Base-by-base conservation (phyloP, 2,888 invertebrate species). In the Rhingia rostrata region DNA sequence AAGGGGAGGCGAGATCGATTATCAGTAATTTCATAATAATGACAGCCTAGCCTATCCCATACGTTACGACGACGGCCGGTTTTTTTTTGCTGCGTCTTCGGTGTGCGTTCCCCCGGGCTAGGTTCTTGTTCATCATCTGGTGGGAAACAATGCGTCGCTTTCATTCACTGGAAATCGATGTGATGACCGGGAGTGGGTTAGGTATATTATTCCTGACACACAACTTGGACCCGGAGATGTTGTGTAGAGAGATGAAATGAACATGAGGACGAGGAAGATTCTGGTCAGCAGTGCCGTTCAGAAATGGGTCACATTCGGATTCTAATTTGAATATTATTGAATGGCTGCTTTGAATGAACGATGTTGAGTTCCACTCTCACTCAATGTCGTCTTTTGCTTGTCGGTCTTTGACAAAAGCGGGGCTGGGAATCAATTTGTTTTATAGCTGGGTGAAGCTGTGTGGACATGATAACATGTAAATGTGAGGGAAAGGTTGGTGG, bases 11-110 rank as follows among this genome's bases (percentile, higher is more conserved):
- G 73, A 79, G 84, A 80, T 84, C 80, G 84, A 84, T 80, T 84
- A 84, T 84, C 84, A 84, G 80, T 84, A 80, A 84, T 80, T 84
- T 80, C 75, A 70, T 84, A 84, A 84, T 83, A 84, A 84, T 80
- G 84, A 84, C 74, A 75, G 72, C 64, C 84, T 61, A 75, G 72
- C 58, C 84, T 74, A 66, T 73, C 58, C 64, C 14, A 7, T 56
- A 49, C 35, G 39, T 37, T 61, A 12, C 33, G 37, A 47, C 32
- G 33, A 47, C 33, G 22, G 10, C 53, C 47, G 10, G 33, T 35
- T 41, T 54, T 0, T 51, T 45, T 51, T 49, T 30, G 5, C n/a
- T 43, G 6, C 49, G 45, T 30, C 56, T 14, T 35, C 10, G 22
- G 22, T 22, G 22, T 22, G 22, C 22, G 12, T 51, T 37, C 39